These are phyloP conservation scores for Austrolebias charrua DNA, from an alignment of 2,797 vertebrate species.

Conservation along the genomic window DNA sequence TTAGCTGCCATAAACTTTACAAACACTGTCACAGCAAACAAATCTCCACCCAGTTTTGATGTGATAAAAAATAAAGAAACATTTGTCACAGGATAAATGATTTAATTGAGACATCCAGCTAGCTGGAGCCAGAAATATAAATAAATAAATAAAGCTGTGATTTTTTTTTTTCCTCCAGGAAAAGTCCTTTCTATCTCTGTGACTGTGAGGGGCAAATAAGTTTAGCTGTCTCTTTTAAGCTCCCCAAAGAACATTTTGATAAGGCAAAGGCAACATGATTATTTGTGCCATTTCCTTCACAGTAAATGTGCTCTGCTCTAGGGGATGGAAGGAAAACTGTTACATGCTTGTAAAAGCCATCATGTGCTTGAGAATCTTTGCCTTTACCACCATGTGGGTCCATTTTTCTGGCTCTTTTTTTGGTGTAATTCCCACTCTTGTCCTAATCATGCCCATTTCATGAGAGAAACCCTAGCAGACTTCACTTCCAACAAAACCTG, in stretches of 20 bases:
- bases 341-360: conserved; percentile 72
- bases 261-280: conserved; percentile 71
- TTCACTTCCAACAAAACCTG: conserved; percentile 81
- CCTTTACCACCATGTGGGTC: conserved; percentile 61
- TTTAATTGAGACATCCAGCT: conserved; percentile 67
- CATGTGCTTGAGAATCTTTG: conserved; percentile 69
- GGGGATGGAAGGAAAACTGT: conserved; percentile 61
- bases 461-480: conserved; percentile 67
- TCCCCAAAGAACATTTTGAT: conserved; percentile 71
- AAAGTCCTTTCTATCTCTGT: conserved; percentile 69
- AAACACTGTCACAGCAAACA: conserved; percentile 81
- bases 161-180: conserved; percentile 72
- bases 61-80: conserved; percentile 76
- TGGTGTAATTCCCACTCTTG: conserved; percentile 52
- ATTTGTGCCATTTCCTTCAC: conserved; percentile 69
- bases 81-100: conserved; percentile 65
- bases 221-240: conserved; percentile 67
- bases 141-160: conserved; percentile 59
- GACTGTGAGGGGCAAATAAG: conserved; percentile 62
- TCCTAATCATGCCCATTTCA: conserved; percentile 69
- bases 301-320: conserved; percentile 60
- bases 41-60: conserved; percentile 76
- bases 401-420: conserved; percentile 56
- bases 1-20: conserved; percentile 73
- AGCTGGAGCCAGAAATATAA: conserved; percentile 57